Conservation (phyloP, 2,888 invertebrate genomes). For the Drosophila paramelanica region DNA sequence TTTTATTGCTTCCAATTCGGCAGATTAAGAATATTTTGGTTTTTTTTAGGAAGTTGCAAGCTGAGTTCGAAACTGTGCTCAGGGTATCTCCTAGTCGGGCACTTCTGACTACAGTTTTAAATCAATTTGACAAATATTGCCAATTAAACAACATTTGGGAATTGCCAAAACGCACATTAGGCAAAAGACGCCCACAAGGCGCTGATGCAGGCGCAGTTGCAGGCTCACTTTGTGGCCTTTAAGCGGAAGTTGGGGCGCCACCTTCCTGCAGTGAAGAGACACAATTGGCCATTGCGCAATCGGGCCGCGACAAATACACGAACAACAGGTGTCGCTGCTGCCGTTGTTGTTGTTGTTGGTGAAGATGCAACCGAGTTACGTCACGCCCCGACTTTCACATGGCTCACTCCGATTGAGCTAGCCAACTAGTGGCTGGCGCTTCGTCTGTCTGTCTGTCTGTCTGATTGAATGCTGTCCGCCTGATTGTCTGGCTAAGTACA, state of each 20-base stretch:
- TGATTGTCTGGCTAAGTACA: conserved; percentile 10
- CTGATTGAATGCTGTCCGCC: conserved; percentile 9
- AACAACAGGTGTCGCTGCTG: conserved; percentile 26
- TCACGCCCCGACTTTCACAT: conserved; percentile 57
- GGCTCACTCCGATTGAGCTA: conserved; percentile 22
- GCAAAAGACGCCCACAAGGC: conserved; percentile 24
- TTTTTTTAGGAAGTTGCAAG: no score
- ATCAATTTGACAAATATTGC: conserved; percentile 65
- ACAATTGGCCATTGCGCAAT: conserved; percentile 70
- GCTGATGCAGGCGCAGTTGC: conserved; percentile 11
- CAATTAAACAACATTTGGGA: conserved; percentile 57
- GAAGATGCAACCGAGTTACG: conserved; percentile 69
- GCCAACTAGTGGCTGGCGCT: conserved; percentile 16
- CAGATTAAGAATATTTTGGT: no score
- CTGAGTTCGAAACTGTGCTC: no score
- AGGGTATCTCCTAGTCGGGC: no score
- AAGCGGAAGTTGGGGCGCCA: conserved; percentile 54
- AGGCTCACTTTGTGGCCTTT: conserved; percentile 6
- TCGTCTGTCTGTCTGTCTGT: not conserved
- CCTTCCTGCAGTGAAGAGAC: conserved; percentile 57
- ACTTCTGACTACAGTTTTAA: no score
- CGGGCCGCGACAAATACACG: conserved; percentile 38
- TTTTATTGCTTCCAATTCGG: no score
- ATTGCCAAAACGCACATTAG: conserved; percentile 6
- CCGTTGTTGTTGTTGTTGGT: conserved; percentile 1